phyloP scores from a whole-genome alignment of 2,797 vertebrate species.

The Monodelphis domestica region DNA sequence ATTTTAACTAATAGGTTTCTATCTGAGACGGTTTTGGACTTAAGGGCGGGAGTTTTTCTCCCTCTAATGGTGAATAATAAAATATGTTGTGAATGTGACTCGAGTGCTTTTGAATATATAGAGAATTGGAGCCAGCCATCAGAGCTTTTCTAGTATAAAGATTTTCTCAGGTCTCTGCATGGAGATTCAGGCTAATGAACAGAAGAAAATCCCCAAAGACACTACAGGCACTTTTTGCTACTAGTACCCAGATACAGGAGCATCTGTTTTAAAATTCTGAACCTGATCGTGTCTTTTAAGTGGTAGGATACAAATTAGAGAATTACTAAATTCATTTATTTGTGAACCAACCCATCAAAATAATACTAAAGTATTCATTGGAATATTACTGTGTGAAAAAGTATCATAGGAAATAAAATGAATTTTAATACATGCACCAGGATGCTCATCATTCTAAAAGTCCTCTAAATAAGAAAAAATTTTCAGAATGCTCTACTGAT shows the following conservation, averaged over 20 bases:
- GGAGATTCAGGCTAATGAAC: neutral
- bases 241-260: neutral
- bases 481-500: neutral
- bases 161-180: neutral
- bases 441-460: neutral
- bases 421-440: too few relatives aligned
- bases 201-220: neutral
- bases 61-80: neutral
- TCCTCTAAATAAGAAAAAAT: neutral
- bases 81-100: neutral
- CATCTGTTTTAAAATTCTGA: constrained; percentile 49
- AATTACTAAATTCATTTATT: constrained; percentile 20
- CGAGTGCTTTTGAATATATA: neutral
- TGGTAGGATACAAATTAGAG: constrained; percentile 4
- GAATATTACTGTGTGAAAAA: neutral
- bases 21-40: neutral
- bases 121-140: neutral
- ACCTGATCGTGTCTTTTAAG: constrained; percentile 39
- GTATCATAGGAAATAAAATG: neutral
- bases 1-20: neutral
- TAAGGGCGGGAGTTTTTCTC: neutral
- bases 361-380: constrained; percentile 10
- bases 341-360: constrained; percentile 28
- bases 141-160: neutral
- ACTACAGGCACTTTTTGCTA: neutral